A percentile compares a stretch with the other conserved stretches of the same genome.
Conservation (phyloP, 2,888 invertebrate species). For the Dione vanillae region DNA sequence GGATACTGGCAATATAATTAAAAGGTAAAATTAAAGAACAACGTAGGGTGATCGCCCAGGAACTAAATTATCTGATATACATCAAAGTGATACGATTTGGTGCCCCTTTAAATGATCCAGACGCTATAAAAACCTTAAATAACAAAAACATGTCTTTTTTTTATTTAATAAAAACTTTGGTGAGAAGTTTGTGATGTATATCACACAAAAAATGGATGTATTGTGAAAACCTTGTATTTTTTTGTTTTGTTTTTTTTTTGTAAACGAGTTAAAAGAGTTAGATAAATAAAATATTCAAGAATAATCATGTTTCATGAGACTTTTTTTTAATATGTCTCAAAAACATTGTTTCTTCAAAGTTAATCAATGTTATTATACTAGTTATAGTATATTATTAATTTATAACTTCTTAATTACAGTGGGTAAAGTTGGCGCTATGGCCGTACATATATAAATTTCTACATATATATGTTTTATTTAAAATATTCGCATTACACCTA, state of each 20-base stretch:
- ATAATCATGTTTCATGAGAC: too few species aligned
- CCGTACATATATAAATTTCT: too few species aligned
- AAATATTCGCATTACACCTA: too few species aligned
- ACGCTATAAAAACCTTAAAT: neutral
- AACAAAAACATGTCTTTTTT: neutral
- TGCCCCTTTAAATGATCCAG: conserved; percentile 21
- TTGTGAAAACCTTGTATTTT: neutral
- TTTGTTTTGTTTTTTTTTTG: neutral
- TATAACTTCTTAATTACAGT: too few species aligned
- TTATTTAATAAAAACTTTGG: neutral
- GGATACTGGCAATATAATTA: conserved; percentile 29
- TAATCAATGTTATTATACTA: too few species aligned
- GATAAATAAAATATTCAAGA: neutral
- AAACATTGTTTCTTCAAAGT: too few species aligned
- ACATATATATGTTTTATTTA: too few species aligned
- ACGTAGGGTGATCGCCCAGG: conserved; percentile 44
- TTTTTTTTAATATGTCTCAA: too few species aligned
- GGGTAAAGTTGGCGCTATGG: too few species aligned
- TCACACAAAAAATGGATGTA: neutral
- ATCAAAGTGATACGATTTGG: conserved; percentile 43
- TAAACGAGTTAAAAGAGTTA: neutral
- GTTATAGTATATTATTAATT: too few species aligned
- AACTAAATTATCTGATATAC: conserved; percentile 49
- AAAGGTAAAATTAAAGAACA: conserved; percentile 19
- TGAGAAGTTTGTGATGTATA: neutral